phyloP scores from a whole-genome alignment of 2,113 vertebrate genomes.

The Ophthalmolycus amberensis region DNA sequence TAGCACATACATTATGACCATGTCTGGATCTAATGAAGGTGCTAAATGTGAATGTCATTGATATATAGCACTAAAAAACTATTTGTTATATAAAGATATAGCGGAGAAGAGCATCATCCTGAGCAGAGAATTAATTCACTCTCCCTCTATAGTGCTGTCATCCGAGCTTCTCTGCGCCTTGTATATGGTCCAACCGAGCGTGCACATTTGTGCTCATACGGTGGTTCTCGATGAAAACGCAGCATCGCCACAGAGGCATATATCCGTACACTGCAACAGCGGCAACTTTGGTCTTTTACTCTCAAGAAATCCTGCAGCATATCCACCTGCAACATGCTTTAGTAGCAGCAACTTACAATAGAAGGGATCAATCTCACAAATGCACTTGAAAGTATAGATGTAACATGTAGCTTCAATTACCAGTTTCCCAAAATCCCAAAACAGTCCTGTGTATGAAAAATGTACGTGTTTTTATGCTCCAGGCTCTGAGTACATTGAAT shows the following conservation, averaged over 20 bases:
- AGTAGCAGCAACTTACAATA: background rate
- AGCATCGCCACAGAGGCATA: background rate
- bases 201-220: background rate
- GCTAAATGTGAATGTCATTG: background rate
- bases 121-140: background rate
- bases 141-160: background rate
- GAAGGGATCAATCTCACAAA: background rate
- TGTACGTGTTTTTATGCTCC: constrained; percentile 66
- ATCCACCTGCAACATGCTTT: background rate
- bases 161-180: background rate
- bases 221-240: background rate
- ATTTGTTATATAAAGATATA: background rate
- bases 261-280: background rate
- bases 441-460: constrained; percentile 69
- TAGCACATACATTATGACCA: background rate
- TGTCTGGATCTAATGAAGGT: background rate
- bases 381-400: background rate
- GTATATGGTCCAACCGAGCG: background rate
- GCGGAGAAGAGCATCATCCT: background rate
- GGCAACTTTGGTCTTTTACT: background rate
- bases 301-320: background rate
- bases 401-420: background rate
- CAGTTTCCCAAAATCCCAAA: background rate
- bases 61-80: background rate
- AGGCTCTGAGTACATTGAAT: constrained; percentile 61